A percentile compares a stretch with the other conserved stretches of the same genome.
phyloP scores from a whole-genome alignment of 2,113 vertebrate species.

The Tragulus kanchil region DNA sequence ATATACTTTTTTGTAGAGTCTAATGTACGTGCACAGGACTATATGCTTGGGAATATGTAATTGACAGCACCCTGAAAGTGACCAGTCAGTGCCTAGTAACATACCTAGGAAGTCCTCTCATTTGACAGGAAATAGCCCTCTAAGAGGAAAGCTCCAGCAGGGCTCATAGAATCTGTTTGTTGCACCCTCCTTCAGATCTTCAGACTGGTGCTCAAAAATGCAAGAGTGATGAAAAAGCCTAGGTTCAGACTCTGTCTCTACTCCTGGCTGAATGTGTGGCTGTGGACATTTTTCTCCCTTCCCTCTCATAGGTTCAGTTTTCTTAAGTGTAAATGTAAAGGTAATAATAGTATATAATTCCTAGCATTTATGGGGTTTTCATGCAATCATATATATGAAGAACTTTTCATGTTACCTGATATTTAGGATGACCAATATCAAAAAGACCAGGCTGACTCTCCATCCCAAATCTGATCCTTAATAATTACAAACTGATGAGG shows the following conservation, averaged over 20 bases:
- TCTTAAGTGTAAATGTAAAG: neutral
- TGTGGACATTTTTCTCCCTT: neutral
- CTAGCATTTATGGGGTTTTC: neutral
- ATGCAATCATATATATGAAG: neutral
- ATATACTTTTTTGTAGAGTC: neutral
- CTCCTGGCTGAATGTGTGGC: neutral
- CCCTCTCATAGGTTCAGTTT: neutral
- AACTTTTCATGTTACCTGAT: neutral
- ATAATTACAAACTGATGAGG: neutral
- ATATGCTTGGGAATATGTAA: neutral
- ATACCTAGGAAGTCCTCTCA: neutral
- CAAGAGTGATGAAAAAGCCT: neutral
- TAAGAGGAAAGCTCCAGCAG: neutral
- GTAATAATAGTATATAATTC: neutral
- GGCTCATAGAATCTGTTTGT: neutral
- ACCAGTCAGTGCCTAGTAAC: neutral
- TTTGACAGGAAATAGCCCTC: neutral
- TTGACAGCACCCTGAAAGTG: neutral
- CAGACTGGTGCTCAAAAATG: neutral
- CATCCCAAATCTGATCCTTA: neutral
- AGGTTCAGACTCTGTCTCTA: neutral
- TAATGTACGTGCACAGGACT: neutral
- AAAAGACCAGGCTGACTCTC: neutral
- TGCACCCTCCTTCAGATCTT: neutral
- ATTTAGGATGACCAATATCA: neutral